Percentiles rank a stretch among this genome's conserved stretches.
These are phyloP conservation scores for Alitta virens DNA, from an alignment of 2,888 invertebrate genomes.

Conservation along the genomic window DNA sequence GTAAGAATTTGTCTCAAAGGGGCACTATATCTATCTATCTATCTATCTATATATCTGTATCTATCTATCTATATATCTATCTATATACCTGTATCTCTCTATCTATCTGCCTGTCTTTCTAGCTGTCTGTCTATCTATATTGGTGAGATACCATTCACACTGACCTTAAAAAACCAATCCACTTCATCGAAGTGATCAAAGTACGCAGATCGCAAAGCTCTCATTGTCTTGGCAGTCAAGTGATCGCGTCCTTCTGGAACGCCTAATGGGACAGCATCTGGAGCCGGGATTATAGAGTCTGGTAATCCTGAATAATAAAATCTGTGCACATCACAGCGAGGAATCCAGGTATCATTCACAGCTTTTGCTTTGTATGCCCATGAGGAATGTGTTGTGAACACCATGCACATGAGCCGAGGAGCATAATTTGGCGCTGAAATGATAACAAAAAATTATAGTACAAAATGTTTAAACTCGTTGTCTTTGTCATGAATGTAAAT, in stretches of 20 bases:
- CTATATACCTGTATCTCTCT: too few species aligned
- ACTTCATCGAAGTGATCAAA: constrained; percentile 76
- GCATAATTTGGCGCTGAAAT: neutral
- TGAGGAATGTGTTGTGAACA: constrained; percentile 9
- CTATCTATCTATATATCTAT: too few species aligned
- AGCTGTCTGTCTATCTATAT: too few species aligned
- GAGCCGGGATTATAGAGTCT: neutral
- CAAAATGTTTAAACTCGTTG: too few species aligned
- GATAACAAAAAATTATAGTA: too few species aligned
- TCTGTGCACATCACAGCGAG: neutral
- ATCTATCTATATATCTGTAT: too few species aligned
- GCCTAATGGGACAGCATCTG: constrained; percentile 62
- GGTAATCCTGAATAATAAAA: neutral
- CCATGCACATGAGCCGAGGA: constrained; percentile 14
- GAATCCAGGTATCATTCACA: constrained; percentile 12
- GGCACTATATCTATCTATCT: too few species aligned
- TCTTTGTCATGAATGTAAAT: too few species aligned
- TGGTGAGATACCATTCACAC: too few species aligned
- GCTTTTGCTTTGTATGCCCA: constrained; percentile 4
- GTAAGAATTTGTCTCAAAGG: too few species aligned
- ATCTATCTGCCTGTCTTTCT: too few species aligned
- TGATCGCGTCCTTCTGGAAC: constrained; percentile 84
- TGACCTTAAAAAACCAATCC: constrained; percentile 75
- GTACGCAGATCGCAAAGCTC: constrained; percentile 83
- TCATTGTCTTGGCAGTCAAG: constrained; percentile 95